Percentiles rank a stretch among this genome's conserved stretches.
These are phyloP conservation scores for Tenthredo amoena DNA, from an alignment of 2,888 invertebrate species.

Conservation along the genomic window DNA sequence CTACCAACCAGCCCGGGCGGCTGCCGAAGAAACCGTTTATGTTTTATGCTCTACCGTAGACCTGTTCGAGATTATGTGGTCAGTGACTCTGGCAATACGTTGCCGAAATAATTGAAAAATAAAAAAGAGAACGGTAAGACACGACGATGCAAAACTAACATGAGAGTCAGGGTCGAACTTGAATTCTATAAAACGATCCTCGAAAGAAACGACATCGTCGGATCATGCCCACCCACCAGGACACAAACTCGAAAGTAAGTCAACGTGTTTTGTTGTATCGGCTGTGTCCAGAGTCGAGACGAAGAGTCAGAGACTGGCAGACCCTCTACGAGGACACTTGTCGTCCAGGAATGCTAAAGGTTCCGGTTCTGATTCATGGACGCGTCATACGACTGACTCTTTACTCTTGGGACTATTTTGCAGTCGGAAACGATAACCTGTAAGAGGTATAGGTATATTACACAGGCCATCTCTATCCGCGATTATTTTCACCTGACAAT, in stretches of 20 bases:
- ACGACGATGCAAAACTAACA: background rate
- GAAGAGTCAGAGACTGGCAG: constrained; percentile 38
- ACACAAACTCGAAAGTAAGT: constrained; percentile 25
- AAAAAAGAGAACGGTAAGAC: background rate
- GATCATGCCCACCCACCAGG: background rate
- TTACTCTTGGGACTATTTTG: constrained; percentile 39
- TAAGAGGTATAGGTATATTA: background rate
- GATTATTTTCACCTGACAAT: constrained; percentile 35
- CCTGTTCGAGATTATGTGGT: constrained; percentile 27
- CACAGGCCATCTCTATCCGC: background rate
- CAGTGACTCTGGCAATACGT: background rate
- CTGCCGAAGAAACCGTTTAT: constrained; percentile 14
- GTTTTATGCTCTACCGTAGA: constrained; percentile 1
- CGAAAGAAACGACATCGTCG: background rate
- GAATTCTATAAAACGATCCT: constrained; percentile 2
- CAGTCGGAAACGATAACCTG: constrained; percentile 44
- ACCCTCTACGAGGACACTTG: constrained; percentile 42
- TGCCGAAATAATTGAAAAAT: background rate
- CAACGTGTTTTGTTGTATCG: constrained; percentile 27
- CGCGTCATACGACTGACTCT: constrained; percentile 64
- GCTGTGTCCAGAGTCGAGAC: background rate
- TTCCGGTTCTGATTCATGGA: constrained; percentile 75
- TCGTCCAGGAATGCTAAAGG: constrained; percentile 70
- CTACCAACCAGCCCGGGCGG: background rate
- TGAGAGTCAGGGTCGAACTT: background rate